A percentile compares a stretch with the other conserved stretches of the same genome.
These are phyloP conservation scores for Argyrosomus regius DNA, from an alignment of 2,797 vertebrate genomes.

Conservation along the genomic window DNA sequence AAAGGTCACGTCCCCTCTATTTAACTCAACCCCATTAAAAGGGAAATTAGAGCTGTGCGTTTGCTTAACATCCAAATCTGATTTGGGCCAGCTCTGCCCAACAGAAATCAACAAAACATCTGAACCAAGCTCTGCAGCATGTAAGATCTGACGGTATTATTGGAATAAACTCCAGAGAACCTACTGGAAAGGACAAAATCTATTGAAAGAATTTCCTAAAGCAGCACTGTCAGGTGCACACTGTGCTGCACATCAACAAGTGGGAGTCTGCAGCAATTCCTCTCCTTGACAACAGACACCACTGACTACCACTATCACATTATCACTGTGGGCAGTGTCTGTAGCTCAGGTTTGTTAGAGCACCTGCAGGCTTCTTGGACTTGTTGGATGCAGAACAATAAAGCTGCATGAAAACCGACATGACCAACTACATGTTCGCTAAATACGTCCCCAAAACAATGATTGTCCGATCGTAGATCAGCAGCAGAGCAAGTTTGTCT, in stretches of 20 bases:
- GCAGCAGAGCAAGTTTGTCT: too few relatives aligned
- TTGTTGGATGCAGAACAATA: neutral
- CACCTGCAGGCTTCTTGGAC: neutral
- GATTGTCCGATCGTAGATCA: too few relatives aligned
- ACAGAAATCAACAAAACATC: neutral
- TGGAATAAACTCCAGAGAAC: neutral
- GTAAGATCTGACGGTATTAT: neutral
- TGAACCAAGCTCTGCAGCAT: neutral
- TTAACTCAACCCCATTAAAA: neutral
- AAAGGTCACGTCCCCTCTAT: neutral
- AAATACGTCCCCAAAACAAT: neutral
- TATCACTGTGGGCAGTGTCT: neutral
- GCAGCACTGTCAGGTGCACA: too few relatives aligned
- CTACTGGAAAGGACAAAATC: neutral
- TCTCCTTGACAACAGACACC: neutral
- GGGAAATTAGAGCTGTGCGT: slow-evolving; percentile 6
- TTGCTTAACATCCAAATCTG: neutral
- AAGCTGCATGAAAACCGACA: neutral
- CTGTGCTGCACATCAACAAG: neutral
- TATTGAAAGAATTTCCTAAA: too few relatives aligned
- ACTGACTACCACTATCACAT: neutral
- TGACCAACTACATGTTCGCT: neutral
- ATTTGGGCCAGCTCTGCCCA: neutral
- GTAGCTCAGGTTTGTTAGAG: neutral
- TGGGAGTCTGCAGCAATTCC: neutral